phyloP scores from a whole-genome alignment of 1,140 invertebrate genomes.

The Penaeus indicus region DNA sequence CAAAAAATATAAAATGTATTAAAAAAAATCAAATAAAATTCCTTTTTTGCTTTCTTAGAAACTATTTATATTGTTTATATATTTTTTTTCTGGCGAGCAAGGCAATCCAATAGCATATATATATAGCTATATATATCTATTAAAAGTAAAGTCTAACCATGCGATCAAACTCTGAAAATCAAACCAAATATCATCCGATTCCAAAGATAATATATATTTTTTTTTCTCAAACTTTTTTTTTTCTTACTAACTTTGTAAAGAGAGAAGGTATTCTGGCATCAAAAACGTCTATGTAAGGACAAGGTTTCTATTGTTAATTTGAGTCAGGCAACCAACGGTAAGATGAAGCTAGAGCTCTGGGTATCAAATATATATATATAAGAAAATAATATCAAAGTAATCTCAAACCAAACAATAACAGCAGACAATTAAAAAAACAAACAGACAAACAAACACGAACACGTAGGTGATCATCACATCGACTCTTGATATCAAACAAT shows the following conservation, averaged over 20 bases:
- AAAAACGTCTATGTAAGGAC: constrained; percentile 33
- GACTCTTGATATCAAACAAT: no score
- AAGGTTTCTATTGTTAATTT: not conserved
- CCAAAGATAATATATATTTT: constrained; percentile 18
- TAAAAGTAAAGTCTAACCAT: not conserved
- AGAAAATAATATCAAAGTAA: not conserved
- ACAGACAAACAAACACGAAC: no score
- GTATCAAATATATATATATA: no score
- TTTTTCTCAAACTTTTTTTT: no score
- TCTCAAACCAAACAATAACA: not conserved
- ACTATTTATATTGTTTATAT: constrained; percentile 6
- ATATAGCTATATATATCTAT: constrained; percentile 44
- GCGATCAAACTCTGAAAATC: constrained; percentile 12
- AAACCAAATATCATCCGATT: constrained; percentile 45
- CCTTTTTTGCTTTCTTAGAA: no score
- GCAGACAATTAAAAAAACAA: no score
- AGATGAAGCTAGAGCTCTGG: not conserved
- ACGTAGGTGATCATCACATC: no score
- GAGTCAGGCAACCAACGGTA: not conserved
- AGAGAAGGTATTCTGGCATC: not conserved
- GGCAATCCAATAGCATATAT: constrained; percentile 23
- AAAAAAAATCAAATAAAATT: not conserved
- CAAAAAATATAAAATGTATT: not conserved
- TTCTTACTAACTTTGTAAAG: no score
- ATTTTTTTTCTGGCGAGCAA: constrained; percentile 35